Evolutionary conservation across 2,113 vertebrate species (phyloP), one percentile per base, ranked within the genome.

Genomic region (Gasterosteus aculeatus): DNA sequence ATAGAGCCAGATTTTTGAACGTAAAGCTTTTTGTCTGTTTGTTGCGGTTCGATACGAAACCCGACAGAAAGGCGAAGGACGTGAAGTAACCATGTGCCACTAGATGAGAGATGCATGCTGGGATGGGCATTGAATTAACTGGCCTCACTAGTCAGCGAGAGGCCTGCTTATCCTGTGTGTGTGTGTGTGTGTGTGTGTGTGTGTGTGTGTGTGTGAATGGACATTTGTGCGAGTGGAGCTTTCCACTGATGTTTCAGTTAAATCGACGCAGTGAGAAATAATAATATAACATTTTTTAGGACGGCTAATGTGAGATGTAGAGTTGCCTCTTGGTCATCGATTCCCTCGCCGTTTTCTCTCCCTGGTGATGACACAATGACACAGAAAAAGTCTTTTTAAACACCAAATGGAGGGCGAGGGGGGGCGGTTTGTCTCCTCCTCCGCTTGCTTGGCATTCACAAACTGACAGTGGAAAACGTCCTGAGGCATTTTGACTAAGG

Each of bases 191-290:
- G 47, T 47, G 66, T 42, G 56, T 66, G 68, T 72, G 60, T 33
- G 33, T 71, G 18, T 69, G 16, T 71, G 39, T 58, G 39, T 85
- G 5, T 78, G 70, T 84, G 41, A 63, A 14, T 49, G 38, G 73
- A 69, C 51, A 42, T 77, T 16, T 70, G 71, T 3, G 44, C 1
- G 47, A 62, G 69, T 41, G 39, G 58, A 81, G 58, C 57, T 73
- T 79, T 80, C 39, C 75, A 53, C 69, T 85, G 71, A 74, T 75
- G 79, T 29, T 77, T 56, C 74, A 87, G 81, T 79, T 83, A 62
- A 68, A 67, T 66, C 62, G 56, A 59, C 77, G 63, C 41, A 1
- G 59, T 82, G 78, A 77, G 73, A 84, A 76, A 72, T 76, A 75
- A 71, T 47, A 72, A 72, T 64, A 22, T 51, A 79, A 77, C 76